phyloP scores from a whole-genome alignment of 2,797 vertebrate species.

The Manis pentadactyla region DNA sequence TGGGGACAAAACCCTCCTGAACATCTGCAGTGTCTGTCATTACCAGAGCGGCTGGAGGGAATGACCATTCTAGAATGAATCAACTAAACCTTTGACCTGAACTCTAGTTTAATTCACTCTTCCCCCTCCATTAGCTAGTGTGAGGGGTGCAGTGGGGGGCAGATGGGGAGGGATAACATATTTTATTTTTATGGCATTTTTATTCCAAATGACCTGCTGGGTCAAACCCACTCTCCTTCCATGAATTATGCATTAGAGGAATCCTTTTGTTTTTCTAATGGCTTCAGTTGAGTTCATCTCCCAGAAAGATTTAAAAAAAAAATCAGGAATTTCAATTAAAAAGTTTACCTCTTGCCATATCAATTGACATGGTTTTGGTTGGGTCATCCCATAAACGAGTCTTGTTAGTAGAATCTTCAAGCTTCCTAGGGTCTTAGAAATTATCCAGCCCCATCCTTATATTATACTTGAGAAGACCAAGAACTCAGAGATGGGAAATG shows the following conservation, averaged over 20 bases:
- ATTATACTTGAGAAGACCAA: background rate
- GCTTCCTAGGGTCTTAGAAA: background rate
- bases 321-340: conserved; percentile 63
- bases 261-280: conserved; percentile 47
- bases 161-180: background rate
- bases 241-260: conserved; percentile 67
- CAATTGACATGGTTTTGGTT: conserved; percentile 11
- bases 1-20: background rate
- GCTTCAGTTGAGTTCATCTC: conserved; percentile 55
- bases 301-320: conserved; percentile 42
- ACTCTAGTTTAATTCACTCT: conserved; percentile 71
- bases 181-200: conserved; percentile 77
- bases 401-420: background rate
- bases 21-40: background rate
- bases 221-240: conserved; percentile 65
- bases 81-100: conserved; percentile 65
- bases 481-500: background rate
- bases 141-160: background rate
- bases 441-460: background rate
- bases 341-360: conserved; percentile 53
- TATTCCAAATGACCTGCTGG: conserved; percentile 62
- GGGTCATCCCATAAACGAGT: background rate
- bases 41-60: background rate
- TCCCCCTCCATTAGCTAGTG: conserved; percentile 65
- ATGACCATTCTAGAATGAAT: conserved; percentile 39